These are phyloP conservation scores for Archips crataeganus DNA, from an alignment of 2,888 invertebrate species.

Conservation along the genomic window DNA sequence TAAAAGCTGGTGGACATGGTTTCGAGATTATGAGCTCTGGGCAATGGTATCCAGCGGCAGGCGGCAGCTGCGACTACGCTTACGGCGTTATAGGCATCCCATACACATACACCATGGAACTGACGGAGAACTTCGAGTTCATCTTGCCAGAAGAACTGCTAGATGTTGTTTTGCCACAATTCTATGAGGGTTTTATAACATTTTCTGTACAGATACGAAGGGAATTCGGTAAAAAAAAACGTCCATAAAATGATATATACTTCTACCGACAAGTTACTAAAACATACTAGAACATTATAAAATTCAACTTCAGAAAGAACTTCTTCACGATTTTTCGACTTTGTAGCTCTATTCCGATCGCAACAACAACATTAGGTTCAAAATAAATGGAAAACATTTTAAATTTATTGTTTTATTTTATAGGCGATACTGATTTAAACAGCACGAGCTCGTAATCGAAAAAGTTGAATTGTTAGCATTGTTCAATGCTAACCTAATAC, in stretches of 20 bases:
- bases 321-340: background rate
- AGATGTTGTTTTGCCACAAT: conserved; percentile 64
- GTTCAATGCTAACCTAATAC: background rate
- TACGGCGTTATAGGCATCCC: conserved; percentile 82
- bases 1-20: conserved; percentile 68
- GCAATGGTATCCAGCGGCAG: conserved; percentile 87
- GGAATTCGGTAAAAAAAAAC: background rate
- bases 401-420: conserved; percentile 18
- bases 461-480: background rate
- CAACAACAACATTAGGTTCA: background rate
- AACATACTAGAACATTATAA: too few species aligned
- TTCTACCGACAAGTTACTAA: background rate
- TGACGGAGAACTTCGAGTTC: conserved; percentile 87
- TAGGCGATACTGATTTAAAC: conserved; percentile 2
- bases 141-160: conserved; percentile 85
- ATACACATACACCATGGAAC: conserved; percentile 87
- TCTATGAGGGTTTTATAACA: conserved; percentile 72
- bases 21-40: conserved; percentile 81
- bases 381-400: background rate
- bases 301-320: too few species aligned
- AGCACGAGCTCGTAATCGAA: background rate
- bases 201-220: conserved; percentile 64
- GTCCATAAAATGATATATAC: background rate
- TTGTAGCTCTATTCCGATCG: background rate
- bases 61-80: conserved; percentile 87